A percentile compares a stretch with the other conserved stretches of the same genome.
Conservation (phyloP, 1,140 invertebrate genomes). For the Ctenoplectra terminalis region DNA sequence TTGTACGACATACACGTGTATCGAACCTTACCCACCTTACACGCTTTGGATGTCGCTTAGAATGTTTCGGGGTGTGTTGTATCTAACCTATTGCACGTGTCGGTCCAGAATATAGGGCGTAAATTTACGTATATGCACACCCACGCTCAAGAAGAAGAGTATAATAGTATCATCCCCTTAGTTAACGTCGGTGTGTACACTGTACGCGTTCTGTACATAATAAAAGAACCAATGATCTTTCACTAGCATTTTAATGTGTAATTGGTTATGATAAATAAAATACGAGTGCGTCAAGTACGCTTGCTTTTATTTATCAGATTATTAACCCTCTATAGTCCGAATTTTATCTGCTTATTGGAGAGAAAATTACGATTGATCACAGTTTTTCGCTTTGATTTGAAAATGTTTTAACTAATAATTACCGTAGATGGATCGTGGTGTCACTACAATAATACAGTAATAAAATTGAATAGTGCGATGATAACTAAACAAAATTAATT, state of each 20-base stretch:
- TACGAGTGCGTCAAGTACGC: no score
- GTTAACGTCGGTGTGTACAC: conserved; percentile 18
- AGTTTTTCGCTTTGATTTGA: no score
- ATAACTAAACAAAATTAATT: no score
- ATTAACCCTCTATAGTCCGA: no score
- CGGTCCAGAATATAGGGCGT: conserved; percentile 16
- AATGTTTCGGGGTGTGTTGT: conserved; percentile 26
- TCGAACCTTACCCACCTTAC: conserved; percentile 35
- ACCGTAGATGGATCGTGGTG: no score
- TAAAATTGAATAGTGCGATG: no score
- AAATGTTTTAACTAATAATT: no score
- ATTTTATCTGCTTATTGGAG: no score
- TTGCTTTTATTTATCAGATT: no score
- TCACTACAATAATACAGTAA: no score
- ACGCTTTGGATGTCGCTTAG: conserved; percentile 9
- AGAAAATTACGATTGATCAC: no score
- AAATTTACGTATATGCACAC: conserved; percentile 24
- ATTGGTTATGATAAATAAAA: background rate
- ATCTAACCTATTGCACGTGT: conserved; percentile 39
- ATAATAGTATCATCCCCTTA: conserved; percentile 36
- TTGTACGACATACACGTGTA: conserved; percentile 18
- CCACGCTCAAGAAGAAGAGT: background rate
- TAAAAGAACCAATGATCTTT: background rate
- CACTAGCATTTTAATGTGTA: background rate
- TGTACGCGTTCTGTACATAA: background rate